These are phyloP conservation scores for Cremastobaeus sp. DNA, from an alignment of 2,888 invertebrate genomes.

Conservation along the genomic window DNA sequence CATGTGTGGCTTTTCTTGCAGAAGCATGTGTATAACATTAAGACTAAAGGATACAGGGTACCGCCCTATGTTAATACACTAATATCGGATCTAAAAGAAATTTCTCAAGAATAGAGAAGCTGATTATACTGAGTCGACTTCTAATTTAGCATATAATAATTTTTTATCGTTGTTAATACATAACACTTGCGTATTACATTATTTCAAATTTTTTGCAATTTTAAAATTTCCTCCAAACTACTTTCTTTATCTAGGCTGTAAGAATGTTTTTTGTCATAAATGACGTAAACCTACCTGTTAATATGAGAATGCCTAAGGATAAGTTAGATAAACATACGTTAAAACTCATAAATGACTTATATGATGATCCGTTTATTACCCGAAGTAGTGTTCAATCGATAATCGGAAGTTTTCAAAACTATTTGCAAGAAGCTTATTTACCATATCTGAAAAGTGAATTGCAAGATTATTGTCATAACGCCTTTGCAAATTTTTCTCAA, in stretches of 20 bases:
- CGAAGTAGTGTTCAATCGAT: conserved; percentile 19
- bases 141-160: no score
- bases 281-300: no score
- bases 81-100: background rate
- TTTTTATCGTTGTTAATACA: no score
- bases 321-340: background rate
- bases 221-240: no score
- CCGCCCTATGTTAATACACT: background rate
- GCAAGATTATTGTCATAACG: conserved; percentile 8
- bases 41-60: background rate
- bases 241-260: no score
- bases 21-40: conserved; percentile 2
- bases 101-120: background rate
- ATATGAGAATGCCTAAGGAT: no score
- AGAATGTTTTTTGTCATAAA: no score
- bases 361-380: conserved; percentile 8
- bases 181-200: no score
- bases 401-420: conserved; percentile 4
- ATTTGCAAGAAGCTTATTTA: conserved; percentile 24
- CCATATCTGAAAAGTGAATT: conserved; percentile 20
- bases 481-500: background rate
- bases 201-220: no score
- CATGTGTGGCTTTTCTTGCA: conserved; percentile 7
- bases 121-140: no score
- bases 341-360: conserved; percentile 3